A percentile compares a stretch with the other conserved stretches of the same genome.
phyloP scores from a whole-genome alignment of 2,888 invertebrate genomes.

The Pandemis corylana region DNA sequence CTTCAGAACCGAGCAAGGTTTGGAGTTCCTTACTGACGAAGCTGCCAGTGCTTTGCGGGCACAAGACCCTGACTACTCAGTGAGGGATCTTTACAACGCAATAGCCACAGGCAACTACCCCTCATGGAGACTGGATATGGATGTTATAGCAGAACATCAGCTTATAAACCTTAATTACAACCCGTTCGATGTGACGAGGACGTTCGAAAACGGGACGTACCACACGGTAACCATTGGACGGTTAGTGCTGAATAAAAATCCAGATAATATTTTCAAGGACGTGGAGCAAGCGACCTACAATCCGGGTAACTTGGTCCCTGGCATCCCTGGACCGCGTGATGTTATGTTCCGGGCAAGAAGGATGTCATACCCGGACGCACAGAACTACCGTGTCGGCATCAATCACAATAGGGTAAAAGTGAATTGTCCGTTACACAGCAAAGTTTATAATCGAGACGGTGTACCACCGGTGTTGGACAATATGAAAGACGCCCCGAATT shows the following conservation, averaged over 20 bases:
- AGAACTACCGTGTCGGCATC: not conserved
- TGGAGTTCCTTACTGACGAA: slow-evolving; percentile 88
- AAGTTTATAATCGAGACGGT: slow-evolving; percentile 69
- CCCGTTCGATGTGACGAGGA: slow-evolving; percentile 77
- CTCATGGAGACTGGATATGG: slow-evolving; percentile 72
- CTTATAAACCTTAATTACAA: slow-evolving; percentile 66
- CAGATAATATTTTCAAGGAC: slow-evolving; percentile 77
- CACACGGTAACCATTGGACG: slow-evolving; percentile 79
- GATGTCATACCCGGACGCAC: not conserved
- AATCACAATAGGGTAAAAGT: slow-evolving; percentile 7
- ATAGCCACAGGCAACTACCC: slow-evolving; percentile 87
- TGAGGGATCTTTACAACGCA: slow-evolving; percentile 92
- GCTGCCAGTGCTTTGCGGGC: slow-evolving; percentile 86
- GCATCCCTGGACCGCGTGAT: slow-evolving; percentile 81
- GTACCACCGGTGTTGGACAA: slow-evolving; percentile 89
- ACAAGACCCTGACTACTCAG: slow-evolving; percentile 92
- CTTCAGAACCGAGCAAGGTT: slow-evolving; percentile 93
- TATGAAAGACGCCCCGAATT: slow-evolving; percentile 95
- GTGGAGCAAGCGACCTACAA: slow-evolving; percentile 81
- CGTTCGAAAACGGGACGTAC: slow-evolving; percentile 74
- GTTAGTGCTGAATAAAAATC: slow-evolving; percentile 77
- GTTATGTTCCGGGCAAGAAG: slow-evolving; percentile 47
- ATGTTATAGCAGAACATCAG: slow-evolving; percentile 70
- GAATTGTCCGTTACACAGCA: not conserved
- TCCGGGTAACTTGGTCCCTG: slow-evolving; percentile 64